phyloP scores from a whole-genome alignment of 2,797 vertebrate genomes.

The Heteromormyrus szaboi region DNA sequence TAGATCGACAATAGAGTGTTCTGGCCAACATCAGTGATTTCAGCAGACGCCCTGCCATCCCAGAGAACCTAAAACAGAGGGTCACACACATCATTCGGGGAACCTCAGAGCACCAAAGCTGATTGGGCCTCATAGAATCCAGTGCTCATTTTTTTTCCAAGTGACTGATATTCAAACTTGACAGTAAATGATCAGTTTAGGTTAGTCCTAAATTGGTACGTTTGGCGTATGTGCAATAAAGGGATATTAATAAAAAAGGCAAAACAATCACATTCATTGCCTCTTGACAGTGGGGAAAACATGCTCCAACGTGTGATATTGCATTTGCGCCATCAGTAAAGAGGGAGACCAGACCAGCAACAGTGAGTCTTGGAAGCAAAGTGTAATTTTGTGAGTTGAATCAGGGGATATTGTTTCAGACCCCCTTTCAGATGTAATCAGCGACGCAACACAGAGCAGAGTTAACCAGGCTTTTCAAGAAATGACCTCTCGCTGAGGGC shows the following conservation, averaged over 20 bases:
- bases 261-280: background rate
- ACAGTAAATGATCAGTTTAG: conserved; percentile 16
- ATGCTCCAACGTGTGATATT: background rate
- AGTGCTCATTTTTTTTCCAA: conserved; percentile 1
- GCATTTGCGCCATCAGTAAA: background rate
- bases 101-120: background rate
- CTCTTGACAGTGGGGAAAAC: background rate
- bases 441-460: background rate
- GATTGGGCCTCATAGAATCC: background rate
- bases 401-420: background rate
- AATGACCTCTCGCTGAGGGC: background rate
- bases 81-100: background rate
- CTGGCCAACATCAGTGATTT: background rate
- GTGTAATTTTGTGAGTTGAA: background rate
- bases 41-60: background rate
- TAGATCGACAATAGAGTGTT: background rate
- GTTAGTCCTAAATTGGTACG: background rate
- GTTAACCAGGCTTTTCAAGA: background rate
- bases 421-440: conserved; percentile 4
- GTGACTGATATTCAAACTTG: conserved; percentile 19
- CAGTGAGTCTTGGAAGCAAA: background rate
- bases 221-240: background rate
- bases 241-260: conserved; percentile 5
- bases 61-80: background rate
- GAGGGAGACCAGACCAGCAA: background rate